These are phyloP conservation scores for Acanthurus lineatus DNA, from an alignment of 2,797 vertebrate species.

Conservation along the genomic window DNA sequence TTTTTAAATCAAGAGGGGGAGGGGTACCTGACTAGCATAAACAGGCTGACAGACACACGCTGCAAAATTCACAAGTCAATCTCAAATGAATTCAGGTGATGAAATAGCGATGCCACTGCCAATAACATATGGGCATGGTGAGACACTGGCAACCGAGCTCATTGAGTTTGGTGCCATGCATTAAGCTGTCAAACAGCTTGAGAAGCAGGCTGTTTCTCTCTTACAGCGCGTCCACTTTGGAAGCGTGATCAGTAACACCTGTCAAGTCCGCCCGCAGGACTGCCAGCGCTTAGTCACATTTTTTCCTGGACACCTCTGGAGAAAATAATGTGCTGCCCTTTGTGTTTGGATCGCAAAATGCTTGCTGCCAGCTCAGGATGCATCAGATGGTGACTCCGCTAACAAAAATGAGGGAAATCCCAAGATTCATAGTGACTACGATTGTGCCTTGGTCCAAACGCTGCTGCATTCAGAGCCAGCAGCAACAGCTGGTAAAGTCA, in stretches of 20 bases:
- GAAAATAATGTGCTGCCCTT: constrained; percentile 1
- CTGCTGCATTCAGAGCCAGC: background rate
- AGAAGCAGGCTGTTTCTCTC: constrained; percentile 60
- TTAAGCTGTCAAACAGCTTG: constrained; percentile 65
- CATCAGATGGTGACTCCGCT: constrained; percentile 3
- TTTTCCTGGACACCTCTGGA: constrained; percentile 15
- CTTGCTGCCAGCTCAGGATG: constrained; percentile 20
- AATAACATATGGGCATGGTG: constrained; percentile 42
- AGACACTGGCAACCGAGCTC: constrained; percentile 38
- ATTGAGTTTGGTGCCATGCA: constrained; percentile 37
- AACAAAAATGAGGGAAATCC: constrained; percentile 23
- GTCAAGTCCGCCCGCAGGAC: constrained; percentile 36
- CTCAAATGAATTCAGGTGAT: constrained; percentile 50
- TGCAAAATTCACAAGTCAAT: constrained; percentile 44
- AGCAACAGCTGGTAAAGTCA: constrained; percentile 11
- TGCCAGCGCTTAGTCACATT: constrained; percentile 20
- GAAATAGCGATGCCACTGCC: constrained; percentile 54
- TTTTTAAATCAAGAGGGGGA: constrained; percentile 33
- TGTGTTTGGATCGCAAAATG: constrained; percentile 16
- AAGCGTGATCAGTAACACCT: constrained; percentile 55
- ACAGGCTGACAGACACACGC: constrained; percentile 32
- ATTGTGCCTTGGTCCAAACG: constrained; percentile 16
- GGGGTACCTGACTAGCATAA: constrained; percentile 38
- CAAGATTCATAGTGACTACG: background rate
- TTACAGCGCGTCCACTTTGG: constrained; percentile 39